These are phyloP conservation scores for Lacanobia oleracea DNA, from an alignment of 2,888 invertebrate genomes.

Conservation along the genomic window DNA sequence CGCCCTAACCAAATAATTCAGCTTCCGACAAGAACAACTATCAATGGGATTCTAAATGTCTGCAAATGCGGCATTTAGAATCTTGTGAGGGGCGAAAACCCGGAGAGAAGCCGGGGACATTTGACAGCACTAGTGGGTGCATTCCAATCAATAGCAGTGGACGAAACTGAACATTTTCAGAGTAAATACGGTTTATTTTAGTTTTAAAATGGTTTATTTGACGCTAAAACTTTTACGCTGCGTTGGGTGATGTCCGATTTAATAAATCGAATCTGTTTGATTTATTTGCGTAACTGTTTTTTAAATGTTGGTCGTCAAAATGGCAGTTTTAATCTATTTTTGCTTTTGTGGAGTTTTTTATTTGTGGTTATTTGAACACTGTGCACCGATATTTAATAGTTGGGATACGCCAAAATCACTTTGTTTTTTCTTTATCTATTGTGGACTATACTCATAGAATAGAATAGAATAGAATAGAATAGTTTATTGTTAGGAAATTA, in stretches of 20 bases:
- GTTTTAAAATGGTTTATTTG: constrained; percentile 59
- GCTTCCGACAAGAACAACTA: constrained; percentile 13
- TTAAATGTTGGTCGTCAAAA: constrained; percentile 41
- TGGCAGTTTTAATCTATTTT: constrained; percentile 27
- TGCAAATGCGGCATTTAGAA: constrained; percentile 16
- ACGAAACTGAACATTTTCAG: constrained; percentile 50
- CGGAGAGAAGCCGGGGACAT: constrained; percentile 21
- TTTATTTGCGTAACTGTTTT: constrained; percentile 53
- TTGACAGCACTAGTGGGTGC: constrained; percentile 47
- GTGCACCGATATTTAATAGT: not conserved
- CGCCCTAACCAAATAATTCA: constrained; percentile 17
- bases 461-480: too few relatives aligned
- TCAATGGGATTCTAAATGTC: constrained; percentile 28
- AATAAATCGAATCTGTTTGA: constrained; percentile 61
- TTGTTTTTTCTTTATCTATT: not conserved
- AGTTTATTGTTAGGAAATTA: too few relatives aligned
- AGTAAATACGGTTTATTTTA: constrained; percentile 53
- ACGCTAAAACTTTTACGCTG: constrained; percentile 57
- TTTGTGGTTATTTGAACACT: constrained; percentile 8
- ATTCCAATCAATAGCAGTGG: constrained; percentile 58
- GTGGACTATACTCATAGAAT: not conserved
- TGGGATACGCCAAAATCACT: not conserved
- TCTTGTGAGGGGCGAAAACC: constrained; percentile 7
- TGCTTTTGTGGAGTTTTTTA: constrained; percentile 18
- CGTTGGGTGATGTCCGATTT: constrained; percentile 51